Conservation (phyloP, 2,113 vertebrate genomes). For the Mesembrinibis cayennensis region DNA sequence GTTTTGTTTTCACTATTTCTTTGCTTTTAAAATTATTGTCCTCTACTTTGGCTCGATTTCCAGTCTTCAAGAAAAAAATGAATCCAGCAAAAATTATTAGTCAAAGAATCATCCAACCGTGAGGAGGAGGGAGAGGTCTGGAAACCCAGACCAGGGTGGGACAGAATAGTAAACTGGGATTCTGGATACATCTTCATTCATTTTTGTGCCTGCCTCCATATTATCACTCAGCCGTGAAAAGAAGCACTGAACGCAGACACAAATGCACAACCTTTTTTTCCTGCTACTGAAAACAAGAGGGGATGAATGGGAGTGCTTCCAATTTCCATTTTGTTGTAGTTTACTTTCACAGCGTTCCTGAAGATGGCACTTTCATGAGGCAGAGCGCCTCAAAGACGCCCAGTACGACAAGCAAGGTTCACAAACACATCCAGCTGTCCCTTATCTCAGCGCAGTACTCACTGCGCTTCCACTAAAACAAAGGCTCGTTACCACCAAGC, state of each 20-base stretch:
- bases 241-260: not conserved
- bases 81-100: not conserved
- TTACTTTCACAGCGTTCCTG: not conserved
- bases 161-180: not conserved
- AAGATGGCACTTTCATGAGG: not conserved
- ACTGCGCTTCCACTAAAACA: not conserved
- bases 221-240: not conserved
- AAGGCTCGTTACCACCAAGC: not conserved
- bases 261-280: accelerated
- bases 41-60: not conserved
- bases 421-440: not conserved
- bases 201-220: not conserved
- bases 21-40: not conserved
- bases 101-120: not conserved
- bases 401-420: not conserved
- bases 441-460: not conserved
- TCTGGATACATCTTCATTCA: not conserved
- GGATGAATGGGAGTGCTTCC: accelerated
- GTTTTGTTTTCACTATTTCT: not conserved
- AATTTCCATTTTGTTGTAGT: not conserved
- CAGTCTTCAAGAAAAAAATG: not conserved
- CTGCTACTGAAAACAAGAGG: not conserved
- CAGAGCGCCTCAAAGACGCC: not conserved
- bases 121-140: not conserved
- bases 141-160: not conserved